A percentile compares a stretch with the other conserved stretches of the same genome.
Evolutionary conservation across 2,888 invertebrate species (phyloP).

Genomic region (Hypolimnas misippus): DNA sequence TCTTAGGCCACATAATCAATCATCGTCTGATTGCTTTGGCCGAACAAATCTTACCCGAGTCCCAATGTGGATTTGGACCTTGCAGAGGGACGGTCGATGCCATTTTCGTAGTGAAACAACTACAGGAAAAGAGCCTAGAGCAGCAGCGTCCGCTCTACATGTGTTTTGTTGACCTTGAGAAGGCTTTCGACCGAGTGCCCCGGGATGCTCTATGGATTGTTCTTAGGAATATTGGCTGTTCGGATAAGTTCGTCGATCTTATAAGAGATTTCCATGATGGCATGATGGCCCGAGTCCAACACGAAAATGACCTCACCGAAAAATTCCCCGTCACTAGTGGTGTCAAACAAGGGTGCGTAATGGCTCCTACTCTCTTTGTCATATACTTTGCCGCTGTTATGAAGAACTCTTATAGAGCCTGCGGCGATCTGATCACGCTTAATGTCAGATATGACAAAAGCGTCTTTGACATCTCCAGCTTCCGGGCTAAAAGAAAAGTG

Average conservation of each 20-base stretch:
- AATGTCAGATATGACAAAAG: slow-evolving; percentile 27
- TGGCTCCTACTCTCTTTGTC: slow-evolving; percentile 35
- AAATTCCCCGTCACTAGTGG: slow-evolving; percentile 2
- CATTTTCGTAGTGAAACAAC: not conserved
- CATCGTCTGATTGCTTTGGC: slow-evolving; percentile 11
- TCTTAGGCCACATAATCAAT: slow-evolving; percentile 26
- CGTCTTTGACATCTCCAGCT: slow-evolving; percentile 19
- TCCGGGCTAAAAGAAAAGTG: slow-evolving; percentile 17
- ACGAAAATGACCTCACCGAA: slow-evolving; percentile 15
- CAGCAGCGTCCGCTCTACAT: not conserved
- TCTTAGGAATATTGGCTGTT: not conserved
- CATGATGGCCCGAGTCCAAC: slow-evolving; percentile 1
- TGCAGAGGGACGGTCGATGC: no score
- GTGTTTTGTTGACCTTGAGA: slow-evolving; percentile 4
- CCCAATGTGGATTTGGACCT: no score
- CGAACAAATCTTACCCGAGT: no score
- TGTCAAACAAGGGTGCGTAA: slow-evolving; percentile 18
- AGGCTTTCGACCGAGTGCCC: not conserved
- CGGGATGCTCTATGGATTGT: not conserved
- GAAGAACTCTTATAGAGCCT: slow-evolving; percentile 19
- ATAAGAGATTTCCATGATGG: not conserved
- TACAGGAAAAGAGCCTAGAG: not conserved
- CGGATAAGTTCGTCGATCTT: not conserved
- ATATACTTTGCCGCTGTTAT: slow-evolving; percentile 34
- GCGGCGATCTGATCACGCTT: slow-evolving; percentile 13